These are phyloP conservation scores for Ormyrus thymus DNA, from an alignment of 2,888 invertebrate genomes.

Conservation along the genomic window DNA sequence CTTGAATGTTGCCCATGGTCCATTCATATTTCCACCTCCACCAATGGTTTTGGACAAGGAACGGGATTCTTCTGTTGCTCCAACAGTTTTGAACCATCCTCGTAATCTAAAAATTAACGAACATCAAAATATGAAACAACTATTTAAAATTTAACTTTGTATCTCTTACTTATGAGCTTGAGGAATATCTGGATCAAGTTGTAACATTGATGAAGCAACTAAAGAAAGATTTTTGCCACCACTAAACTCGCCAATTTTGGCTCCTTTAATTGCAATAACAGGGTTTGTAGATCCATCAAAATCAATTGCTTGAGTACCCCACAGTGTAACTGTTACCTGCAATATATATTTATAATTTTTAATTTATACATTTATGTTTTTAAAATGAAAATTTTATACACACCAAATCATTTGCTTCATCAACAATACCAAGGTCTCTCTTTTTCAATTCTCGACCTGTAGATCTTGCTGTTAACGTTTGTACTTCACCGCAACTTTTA, in stretches of 20 bases:
- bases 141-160: constrained; percentile 1
- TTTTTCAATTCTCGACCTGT: constrained; percentile 92
- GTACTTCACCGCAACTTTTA: constrained; percentile 83
- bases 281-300: constrained; percentile 88
- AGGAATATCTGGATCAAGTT: constrained; percentile 91
- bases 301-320: constrained; percentile 92
- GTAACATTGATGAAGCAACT: constrained; percentile 79
- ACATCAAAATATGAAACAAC: too few relatives aligned
- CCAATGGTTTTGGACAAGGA: constrained; percentile 77
- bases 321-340: constrained; percentile 88
- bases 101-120: constrained; percentile 76
- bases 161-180: constrained; percentile 82
- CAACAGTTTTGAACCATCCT: constrained; percentile 94
- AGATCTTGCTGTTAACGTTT: constrained; percentile 83
- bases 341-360: constrained; percentile 28
- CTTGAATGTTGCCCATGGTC: constrained; percentile 84
- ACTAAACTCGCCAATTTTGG: constrained; percentile 89
- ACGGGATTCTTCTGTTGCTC: constrained; percentile 79
- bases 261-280: constrained; percentile 90
- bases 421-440: constrained; percentile 90
- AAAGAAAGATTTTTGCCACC: constrained; percentile 85
- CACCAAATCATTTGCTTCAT: constrained; percentile 86
- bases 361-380: not conserved
- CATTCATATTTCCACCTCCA: constrained; percentile 76
- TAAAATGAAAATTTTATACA: constrained; percentile 57